phyloP scores from a whole-genome alignment of 2,113 vertebrate species.

The Phaethornis superciliosus region DNA sequence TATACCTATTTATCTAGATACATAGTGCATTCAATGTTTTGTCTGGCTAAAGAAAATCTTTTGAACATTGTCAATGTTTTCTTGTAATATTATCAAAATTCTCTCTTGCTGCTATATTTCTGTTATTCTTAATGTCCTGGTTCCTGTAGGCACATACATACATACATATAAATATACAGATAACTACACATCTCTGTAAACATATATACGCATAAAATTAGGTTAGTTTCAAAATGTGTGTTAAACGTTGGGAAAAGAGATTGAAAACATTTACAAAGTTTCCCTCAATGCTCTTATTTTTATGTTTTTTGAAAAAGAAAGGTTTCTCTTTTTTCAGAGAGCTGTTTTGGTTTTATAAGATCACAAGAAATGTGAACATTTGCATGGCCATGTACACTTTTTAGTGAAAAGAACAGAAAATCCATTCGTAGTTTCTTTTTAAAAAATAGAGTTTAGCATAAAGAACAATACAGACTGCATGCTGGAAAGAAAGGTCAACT shows the following conservation, averaged over 20 bases:
- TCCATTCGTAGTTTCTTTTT: not conserved
- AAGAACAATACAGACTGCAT: not conserved
- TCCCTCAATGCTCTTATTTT: not conserved
- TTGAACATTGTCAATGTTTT: not conserved
- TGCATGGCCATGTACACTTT: not conserved
- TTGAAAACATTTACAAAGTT: not conserved
- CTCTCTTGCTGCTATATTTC: not conserved
- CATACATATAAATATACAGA: no score
- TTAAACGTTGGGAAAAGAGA: not conserved
- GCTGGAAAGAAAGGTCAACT: not conserved
- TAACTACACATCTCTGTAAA: no score
- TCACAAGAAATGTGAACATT: not conserved
- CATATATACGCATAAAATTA: not conserved
- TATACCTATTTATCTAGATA: not conserved
- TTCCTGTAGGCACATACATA: not conserved
- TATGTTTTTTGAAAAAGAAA: not conserved
- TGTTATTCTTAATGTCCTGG: not conserved
- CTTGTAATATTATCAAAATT: not conserved
- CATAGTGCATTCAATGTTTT: not conserved
- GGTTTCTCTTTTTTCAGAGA: not conserved
- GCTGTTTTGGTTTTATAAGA: not conserved
- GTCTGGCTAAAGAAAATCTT: not conserved
- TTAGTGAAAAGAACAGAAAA: not conserved
- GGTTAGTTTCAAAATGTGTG: not conserved
- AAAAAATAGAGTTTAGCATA: not conserved